Base-by-base conservation (phyloP, 2,113 vertebrate genomes). In the Eleginops maclovinus region DNA sequence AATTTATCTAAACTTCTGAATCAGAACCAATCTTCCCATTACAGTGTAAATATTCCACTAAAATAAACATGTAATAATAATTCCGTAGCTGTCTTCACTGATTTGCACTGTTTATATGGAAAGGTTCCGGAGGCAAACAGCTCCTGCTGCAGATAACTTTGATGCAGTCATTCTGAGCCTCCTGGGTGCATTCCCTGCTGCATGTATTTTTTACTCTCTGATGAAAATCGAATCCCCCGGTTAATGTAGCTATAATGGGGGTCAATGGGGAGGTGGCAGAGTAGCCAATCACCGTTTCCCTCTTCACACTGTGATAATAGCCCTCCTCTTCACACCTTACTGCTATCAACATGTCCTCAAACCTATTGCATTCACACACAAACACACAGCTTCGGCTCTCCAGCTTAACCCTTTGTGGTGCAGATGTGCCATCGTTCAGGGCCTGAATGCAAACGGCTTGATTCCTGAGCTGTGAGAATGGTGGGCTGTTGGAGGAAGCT, bases 311-410 rank as follows among this genome's bases (percentile, higher is more conserved):
- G 60, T 0, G 81, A 84, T 83, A 83, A 88, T 28, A 41, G 62
- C 24, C 50, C 19, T 75, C 77, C 67, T 86, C 75, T 80, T 87
- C 87, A 85, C 84, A 85, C 88, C 75, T 84, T 72, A 47, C 47
- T 26, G 64, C 76, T 19, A 28, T 47, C 78, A 67, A 51, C 87
- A 59, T 11, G 13, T 55, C 51, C 72, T 61, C 44, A 22, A 36
- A 4, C 62, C 0, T 12, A 2, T 15, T 28, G 46, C 79, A 56
- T 43, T 54, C 75, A 77, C 63, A 75, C 49, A 70, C 71, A 79
- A 55, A 61, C 62, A 64, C 61, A 1, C 26, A 2, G 46, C 60
- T 26, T 15, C 6, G 21, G 26, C 8, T 40, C 43, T 21, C 71
- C 47, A 9, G 12, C 17, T 74, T 1, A 73, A 64, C 28, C 64